These are phyloP conservation scores for Petromus typicus DNA, from an alignment of 2,113 vertebrate species.

Conservation along the genomic window DNA sequence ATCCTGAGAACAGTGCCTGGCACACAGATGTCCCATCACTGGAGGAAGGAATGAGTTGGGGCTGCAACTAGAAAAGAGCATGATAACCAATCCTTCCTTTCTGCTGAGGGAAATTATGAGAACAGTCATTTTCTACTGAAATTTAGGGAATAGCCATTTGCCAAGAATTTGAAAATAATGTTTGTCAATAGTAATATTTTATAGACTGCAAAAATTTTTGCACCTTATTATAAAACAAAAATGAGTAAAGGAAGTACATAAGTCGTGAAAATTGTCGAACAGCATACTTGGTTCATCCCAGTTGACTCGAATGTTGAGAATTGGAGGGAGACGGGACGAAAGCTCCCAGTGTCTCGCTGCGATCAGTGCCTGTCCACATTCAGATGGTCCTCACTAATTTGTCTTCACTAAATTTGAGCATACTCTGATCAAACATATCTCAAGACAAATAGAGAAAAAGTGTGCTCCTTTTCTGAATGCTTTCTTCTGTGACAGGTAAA, in stretches of 20 bases:
- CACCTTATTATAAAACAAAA: not conserved
- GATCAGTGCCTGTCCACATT: not conserved
- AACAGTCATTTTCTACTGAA: not conserved
- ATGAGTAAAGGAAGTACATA: not conserved
- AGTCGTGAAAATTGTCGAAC: not conserved
- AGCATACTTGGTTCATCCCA: not conserved
- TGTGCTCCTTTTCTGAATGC: not conserved
- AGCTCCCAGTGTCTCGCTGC: not conserved
- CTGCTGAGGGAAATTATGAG: not conserved
- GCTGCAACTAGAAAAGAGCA: not conserved
- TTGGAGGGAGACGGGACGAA: not conserved
- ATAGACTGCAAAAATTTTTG: not conserved
- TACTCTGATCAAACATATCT: not conserved
- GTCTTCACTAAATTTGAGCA: not conserved
- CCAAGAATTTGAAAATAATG: not conserved
- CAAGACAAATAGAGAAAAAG: not conserved
- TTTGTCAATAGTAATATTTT: not conserved
- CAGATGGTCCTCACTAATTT: not conserved
- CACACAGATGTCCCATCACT: not conserved
- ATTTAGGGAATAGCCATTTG: not conserved
- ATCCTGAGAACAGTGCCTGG: not conserved
- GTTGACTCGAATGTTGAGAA: not conserved
- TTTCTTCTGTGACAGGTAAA: constrained; percentile 91
- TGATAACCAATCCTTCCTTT: not conserved
- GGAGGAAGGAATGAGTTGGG: not conserved